Evolutionary conservation across 2,113 vertebrate genomes (phyloP).

Genomic region (Lanius ludovicianus): DNA sequence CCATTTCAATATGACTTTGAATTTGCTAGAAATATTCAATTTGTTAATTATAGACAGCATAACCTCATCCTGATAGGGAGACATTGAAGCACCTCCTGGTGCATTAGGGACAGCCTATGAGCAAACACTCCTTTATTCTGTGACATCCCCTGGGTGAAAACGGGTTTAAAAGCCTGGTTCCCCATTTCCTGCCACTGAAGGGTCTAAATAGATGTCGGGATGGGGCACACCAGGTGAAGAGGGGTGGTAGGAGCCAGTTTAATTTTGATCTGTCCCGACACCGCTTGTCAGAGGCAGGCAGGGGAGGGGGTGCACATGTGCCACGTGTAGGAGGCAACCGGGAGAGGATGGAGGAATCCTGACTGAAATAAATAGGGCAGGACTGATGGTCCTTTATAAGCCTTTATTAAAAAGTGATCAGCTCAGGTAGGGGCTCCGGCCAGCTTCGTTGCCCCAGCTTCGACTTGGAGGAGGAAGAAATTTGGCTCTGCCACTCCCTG

Average conservation of each 20-base stretch:
- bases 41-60: fast-evolving
- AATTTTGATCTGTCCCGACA: background rate
- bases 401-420: too few species aligned
- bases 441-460: too few species aligned
- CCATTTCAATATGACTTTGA: background rate
- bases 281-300: fast-evolving
- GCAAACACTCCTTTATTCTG: background rate
- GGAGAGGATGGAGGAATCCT: background rate
- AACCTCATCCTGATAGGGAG: fast-evolving
- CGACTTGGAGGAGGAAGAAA: too few species aligned
- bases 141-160: background rate
- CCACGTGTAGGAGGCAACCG: background rate
- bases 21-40: background rate
- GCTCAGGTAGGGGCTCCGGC: too few species aligned
- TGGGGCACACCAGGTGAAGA: background rate
- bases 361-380: too few species aligned
- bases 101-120: background rate
- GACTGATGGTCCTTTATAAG: too few species aligned
- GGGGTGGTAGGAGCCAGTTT: background rate
- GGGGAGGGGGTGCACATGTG: fast-evolving
- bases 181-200: background rate
- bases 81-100: fast-evolving
- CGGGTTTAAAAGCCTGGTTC: background rate
- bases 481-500: too few species aligned
- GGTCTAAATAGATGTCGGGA: background rate